Conservation (phyloP, 2,113 vertebrate species). For the Trematomus loennbergii region DNA sequence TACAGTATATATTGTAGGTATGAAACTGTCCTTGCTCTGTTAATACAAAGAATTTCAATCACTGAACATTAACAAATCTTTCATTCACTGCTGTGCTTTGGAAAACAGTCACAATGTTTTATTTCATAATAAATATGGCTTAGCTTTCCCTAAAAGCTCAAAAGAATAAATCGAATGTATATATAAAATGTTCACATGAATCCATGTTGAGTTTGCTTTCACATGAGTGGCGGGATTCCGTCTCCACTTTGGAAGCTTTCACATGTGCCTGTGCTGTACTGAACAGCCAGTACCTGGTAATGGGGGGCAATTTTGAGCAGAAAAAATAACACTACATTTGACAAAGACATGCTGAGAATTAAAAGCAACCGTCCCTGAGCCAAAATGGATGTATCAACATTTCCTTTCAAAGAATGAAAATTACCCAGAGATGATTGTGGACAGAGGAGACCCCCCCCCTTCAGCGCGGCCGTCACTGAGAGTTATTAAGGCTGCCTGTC, state of each 20-base stretch:
- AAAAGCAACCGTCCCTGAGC: background rate
- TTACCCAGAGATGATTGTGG: background rate
- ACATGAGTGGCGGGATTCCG: background rate
- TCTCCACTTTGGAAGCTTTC: background rate
- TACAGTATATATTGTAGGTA: too few relatives aligned
- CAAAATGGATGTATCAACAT: too few relatives aligned
- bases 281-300: background rate
- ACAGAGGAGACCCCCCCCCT: background rate
- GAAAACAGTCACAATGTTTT: too few relatives aligned
- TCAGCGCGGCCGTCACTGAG: background rate
- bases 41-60: too few relatives aligned
- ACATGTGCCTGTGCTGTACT: background rate
- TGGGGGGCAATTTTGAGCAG: background rate
- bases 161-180: too few relatives aligned
- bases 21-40: too few relatives aligned
- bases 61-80: too few relatives aligned
- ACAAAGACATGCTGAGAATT: background rate
- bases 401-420: background rate
- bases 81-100: too few relatives aligned
- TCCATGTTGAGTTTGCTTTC: too few relatives aligned
- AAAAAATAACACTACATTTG: background rate
- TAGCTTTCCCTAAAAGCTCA: too few relatives aligned
- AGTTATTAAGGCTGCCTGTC: constrained; percentile 19
- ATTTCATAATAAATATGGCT: too few relatives aligned
- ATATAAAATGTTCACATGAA: too few relatives aligned